Base-by-base conservation (phyloP, 2,797 vertebrate species). In the Xenops minutus region DNA sequence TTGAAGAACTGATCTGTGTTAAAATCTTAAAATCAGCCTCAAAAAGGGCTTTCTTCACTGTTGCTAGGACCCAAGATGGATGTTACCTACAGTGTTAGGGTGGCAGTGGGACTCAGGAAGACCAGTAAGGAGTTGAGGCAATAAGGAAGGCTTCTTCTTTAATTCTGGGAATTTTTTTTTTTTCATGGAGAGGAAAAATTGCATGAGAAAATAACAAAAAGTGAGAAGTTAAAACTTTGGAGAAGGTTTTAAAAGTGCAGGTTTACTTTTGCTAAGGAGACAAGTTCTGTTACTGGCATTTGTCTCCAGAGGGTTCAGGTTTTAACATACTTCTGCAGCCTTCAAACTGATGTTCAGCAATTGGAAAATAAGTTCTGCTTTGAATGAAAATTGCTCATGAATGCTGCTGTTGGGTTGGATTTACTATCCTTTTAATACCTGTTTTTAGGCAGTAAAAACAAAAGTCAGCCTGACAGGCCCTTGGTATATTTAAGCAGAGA, bases 351-450 rank as follows among this genome's bases (percentile, higher is more conserved):
- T 72, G 51, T 79, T 93, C 83, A 85, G 77, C 76, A 97, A 69
- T 86, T 83, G 80, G 82, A 95, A 96, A 96, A 93, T 72, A 46
- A 34, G 5, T 90, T 91, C 87, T 88, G 59, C 86, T 95, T 96
- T 94, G 81, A 92, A 92, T 96, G 76, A 76, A 92, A 92, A 94
- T 89, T 80, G 55, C n/a, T 95, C 61, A 49, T 84, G 95, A 94
- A 58, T 84, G 72, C 76, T 81, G 82, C 80, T 94, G 62, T 73
- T 96, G 67, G 37, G 43, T 93, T 95, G 94, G 85, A 96, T 97
- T 97, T 96, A 66, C 81, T 93, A 49, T 89, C 68, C 61, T 89
- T 77, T 79, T 71, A 79, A 79, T 80, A 85, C 66, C 67, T 96
- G 61, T 75, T 96, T 92, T 74, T 49, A 96, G 89, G 51, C 88